Base-by-base conservation (phyloP, 2,888 invertebrate genomes). In the Portevinia maculata region DNA sequence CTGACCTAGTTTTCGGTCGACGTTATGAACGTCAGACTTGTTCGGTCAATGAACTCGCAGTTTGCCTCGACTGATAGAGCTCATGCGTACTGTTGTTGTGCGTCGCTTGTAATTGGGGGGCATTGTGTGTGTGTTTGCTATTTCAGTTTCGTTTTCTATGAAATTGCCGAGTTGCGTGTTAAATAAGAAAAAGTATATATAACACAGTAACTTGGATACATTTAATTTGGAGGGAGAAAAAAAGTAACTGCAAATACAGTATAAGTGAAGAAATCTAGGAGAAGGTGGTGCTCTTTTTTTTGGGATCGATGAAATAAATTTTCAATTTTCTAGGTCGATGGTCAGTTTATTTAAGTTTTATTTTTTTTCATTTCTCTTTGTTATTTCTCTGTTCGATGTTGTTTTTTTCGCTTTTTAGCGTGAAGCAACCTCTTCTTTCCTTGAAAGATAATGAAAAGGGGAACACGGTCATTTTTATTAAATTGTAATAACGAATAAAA, bases 401-500 rank as follows among this genome's bases (percentile, higher is more conserved):
- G 32, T 55, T 60, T 55, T 39, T 37, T 59, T 71, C 34, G 52
- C 39, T 64, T 48, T 73, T 50, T 19, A 79, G 62, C 21, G 48
- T 78, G 60, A 78, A 78, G 83, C 67, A 78, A 83, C 78, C 78
- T 83, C 83, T 83, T 83, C 87, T 89, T 88, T 89, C 90, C 89
- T 89, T 89, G 90, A 89, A 87, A 89, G 89, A 89, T 89, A 89
- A 89, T 87, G 86, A 85, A 88, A 89, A 88, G 87, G 88, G 87
- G 89, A 86, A 88, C 89, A 89, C 88, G 89, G 89, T 87, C 90
- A 89, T 87, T 88, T 87, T 87, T 88, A 88, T 88, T 88, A 88
- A 87, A 88, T 87, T 87, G 87, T 87, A 85, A 86, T 71, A 48
- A 64, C 28, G 60, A 53, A 15, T 24, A 5, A 24, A 24, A 6